phyloP scores from a whole-genome alignment of 2,888 invertebrate genomes.

The Thysanoteuthis rhombus region DNA sequence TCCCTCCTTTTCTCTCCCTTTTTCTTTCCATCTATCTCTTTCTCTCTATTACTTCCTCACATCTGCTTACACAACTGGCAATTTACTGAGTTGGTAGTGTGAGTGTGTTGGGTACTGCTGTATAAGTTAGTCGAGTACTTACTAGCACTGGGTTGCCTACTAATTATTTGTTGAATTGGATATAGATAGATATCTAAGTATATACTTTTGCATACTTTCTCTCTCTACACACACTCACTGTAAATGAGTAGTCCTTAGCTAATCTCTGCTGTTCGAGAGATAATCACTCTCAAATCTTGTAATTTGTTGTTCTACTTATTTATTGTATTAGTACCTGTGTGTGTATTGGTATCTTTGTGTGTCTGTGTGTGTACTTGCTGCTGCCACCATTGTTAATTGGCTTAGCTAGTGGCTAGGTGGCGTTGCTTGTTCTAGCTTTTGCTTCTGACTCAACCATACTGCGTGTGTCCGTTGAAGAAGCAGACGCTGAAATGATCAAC shows the following conservation, averaged over 20 bases:
- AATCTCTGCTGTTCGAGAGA: neutral
- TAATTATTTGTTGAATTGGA: neutral
- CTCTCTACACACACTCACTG: neutral
- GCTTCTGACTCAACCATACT: neutral
- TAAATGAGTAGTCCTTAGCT: neutral
- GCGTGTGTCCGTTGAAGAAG: neutral
- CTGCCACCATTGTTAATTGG: neutral
- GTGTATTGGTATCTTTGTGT: neutral
- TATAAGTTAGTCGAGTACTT: neutral
- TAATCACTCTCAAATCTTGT: neutral
- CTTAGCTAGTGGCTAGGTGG: constrained; percentile 22
- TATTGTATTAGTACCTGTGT: neutral
- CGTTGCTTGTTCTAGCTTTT: neutral
- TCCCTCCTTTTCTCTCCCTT: neutral
- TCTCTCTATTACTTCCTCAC: neutral
- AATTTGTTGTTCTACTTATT: neutral
- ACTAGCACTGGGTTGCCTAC: neutral
- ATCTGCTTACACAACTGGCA: neutral
- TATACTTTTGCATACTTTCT: neutral
- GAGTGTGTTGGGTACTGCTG: too few relatives aligned
- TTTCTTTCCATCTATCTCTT: too few relatives aligned
- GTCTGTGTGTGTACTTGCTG: neutral
- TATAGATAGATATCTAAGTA: neutral
- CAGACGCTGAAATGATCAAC: neutral
- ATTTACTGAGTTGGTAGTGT: neutral